phyloP scores from a whole-genome alignment of 2,888 invertebrate species.

The Notodonta ziczac region DNA sequence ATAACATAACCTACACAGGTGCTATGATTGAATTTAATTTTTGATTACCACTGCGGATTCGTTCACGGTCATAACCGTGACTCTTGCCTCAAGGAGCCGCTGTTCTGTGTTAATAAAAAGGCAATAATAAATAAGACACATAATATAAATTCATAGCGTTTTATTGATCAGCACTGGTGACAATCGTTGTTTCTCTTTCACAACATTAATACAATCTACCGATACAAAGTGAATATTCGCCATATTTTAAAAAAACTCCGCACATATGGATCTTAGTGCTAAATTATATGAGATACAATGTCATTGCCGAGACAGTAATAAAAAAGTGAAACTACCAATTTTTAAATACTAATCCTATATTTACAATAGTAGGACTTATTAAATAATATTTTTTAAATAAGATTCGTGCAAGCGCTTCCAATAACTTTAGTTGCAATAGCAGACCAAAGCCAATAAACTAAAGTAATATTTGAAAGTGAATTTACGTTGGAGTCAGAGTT shows the following conservation, averaged over 20 bases:
- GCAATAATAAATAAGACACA: constrained; percentile 9
- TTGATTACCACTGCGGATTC: constrained; percentile 60
- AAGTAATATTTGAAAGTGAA: constrained; percentile 29
- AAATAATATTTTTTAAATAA: constrained; percentile 68
- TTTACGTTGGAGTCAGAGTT: constrained; percentile 25
- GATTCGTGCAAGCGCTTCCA: constrained; percentile 67
- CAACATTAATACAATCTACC: constrained; percentile 54
- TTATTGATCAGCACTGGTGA: constrained; percentile 72
- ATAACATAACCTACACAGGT: constrained; percentile 42
- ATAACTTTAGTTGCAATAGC: constrained; percentile 55
- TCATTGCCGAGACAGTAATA: constrained; percentile 50
- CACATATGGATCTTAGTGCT: constrained; percentile 42
- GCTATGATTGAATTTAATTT: constrained; percentile 58
- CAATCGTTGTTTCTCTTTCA: constrained; percentile 49
- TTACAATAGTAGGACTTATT: constrained; percentile 75
- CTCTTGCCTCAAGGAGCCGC: constrained; percentile 33
- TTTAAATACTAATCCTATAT: constrained; percentile 81
- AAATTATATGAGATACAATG: constrained; percentile 49
- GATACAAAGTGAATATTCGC: constrained; percentile 41
- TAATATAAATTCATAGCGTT: constrained; percentile 55
- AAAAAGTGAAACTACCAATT: constrained; percentile 75
- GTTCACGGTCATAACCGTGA: constrained; percentile 58
- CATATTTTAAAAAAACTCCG: constrained; percentile 5
- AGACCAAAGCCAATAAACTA: constrained; percentile 52
- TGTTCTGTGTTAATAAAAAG: constrained; percentile 18